Conservation (phyloP, 2,113 vertebrate species). For the Podilymbus podiceps region DNA sequence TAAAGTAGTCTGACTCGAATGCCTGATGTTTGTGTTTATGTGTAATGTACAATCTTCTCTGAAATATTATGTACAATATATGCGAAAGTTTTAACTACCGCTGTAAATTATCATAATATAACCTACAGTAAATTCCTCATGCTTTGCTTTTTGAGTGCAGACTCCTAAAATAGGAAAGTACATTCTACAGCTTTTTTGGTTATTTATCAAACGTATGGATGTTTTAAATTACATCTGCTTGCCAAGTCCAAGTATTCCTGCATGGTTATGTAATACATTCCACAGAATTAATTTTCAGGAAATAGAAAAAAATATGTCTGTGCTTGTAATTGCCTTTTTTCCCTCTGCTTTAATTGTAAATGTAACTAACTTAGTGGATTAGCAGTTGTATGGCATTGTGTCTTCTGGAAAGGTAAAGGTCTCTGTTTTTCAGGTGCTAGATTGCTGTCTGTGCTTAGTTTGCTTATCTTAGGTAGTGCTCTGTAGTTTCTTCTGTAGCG, state of each 20-base stretch:
- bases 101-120: background rate
- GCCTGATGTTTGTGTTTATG: background rate
- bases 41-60: background rate
- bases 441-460: background rate
- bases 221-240: background rate
- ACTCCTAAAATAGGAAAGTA: background rate
- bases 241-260: background rate
- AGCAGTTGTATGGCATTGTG: background rate
- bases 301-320: background rate
- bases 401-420: background rate
- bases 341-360: background rate
- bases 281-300: background rate
- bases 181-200: background rate
- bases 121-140: background rate
- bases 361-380: background rate
- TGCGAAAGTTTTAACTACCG: background rate
- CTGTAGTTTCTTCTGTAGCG: background rate
- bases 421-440: background rate
- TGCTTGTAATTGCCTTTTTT: background rate
- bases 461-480: background rate
- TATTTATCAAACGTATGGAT: background rate
- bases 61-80: background rate
- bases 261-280: background rate
- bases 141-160: background rate
- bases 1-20: background rate